Evolutionary conservation across 2,113 vertebrate species (phyloP), one percentile per base, ranked within the genome.

Genomic region (Aleadryas rufinucha): DNA sequence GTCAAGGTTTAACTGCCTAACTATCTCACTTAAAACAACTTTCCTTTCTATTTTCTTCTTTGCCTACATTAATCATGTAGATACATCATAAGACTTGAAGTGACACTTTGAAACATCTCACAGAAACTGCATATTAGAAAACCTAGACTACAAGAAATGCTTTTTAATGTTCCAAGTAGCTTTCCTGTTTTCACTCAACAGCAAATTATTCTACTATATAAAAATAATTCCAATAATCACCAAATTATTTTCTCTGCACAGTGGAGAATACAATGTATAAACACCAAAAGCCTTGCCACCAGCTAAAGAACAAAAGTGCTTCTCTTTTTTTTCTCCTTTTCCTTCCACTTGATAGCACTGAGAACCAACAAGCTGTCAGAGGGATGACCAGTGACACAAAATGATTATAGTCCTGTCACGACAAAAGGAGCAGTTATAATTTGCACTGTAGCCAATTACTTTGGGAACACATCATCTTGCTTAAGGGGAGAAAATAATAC

Each of bases 381-480:
- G 93, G 50, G 90, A 89, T 97, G 96, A 93, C 97, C 91, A 90
- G 87, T 91, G 97, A 95, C 95, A 97, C 47, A 50, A 95, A 96
- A 95, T 97, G 90, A 98, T 98, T 97, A 96, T 57, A 94, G 94
- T 28, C 93, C 96, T 97, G 95, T 96, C 97, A 98, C 4, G 82
- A 93, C 72, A 88, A 94, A 85, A 88, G 90, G 84, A 96, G 97
- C 76, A 88, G 95, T 90, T 95, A 94, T 93, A 95, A 97, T 97
- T 97, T 98, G 96, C 93, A 90, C 95, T 96, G 92, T 79, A 92
- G 71, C 16, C 6, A 84, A 79, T 94, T 95, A 96, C 92, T 88
- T 96, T 28, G 92, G 92, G 84, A 94, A 71, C 80, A 94, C 82
- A 84, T 95, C 17, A 15, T 69, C 84, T 89, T 91, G 94, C 94